phyloP scores from a whole-genome alignment of 2,888 invertebrate species.

The Drymonia ruficornis region DNA sequence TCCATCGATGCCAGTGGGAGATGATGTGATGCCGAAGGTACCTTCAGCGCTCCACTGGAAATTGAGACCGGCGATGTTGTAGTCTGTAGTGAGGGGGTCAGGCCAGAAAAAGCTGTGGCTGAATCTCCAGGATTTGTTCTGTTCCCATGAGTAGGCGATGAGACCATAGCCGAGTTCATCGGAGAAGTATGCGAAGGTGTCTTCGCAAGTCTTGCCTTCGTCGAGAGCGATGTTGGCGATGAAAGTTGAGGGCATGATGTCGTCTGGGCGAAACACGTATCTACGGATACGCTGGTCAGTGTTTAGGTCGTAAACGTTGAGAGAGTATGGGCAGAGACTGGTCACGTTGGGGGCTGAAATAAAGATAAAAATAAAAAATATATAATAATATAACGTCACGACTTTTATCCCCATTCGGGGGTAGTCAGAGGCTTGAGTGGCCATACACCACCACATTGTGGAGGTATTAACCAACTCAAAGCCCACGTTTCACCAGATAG shows the following conservation, averaged over 20 bases:
- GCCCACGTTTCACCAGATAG: too few species aligned
- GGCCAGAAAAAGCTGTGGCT: slow-evolving; percentile 92
- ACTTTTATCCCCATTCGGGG: too few species aligned
- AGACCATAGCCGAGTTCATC: slow-evolving; percentile 93
- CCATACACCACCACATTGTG: too few species aligned
- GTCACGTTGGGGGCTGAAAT: slow-evolving; percentile 80
- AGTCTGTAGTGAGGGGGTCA: slow-evolving; percentile 91
- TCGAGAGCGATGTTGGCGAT: slow-evolving; percentile 95
- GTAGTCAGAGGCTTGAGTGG: too few species aligned
- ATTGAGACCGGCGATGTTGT: slow-evolving; percentile 91
- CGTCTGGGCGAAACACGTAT: slow-evolving; percentile 88
- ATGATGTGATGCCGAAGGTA: slow-evolving; percentile 91
- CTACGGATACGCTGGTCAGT: slow-evolving; percentile 89
- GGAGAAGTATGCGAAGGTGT: slow-evolving; percentile 91
- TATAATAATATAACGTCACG: too few species aligned
- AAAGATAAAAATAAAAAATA: too few species aligned
- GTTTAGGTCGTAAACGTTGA: slow-evolving; percentile 90
- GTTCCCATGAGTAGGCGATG: slow-evolving; percentile 91
- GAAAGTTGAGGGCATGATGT: slow-evolving; percentile 91
- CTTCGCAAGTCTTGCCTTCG: slow-evolving; percentile 89
- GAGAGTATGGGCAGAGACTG: slow-evolving; percentile 91
- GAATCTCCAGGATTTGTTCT: slow-evolving; percentile 92
- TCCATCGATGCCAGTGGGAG: slow-evolving; percentile 87
- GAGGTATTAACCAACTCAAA: too few species aligned
- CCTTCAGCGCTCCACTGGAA: slow-evolving; percentile 95